Percentiles rank a stretch among this genome's conserved stretches.
phyloP scores from a whole-genome alignment of 2,113 vertebrate genomes.

The Uria lomvia region DNA sequence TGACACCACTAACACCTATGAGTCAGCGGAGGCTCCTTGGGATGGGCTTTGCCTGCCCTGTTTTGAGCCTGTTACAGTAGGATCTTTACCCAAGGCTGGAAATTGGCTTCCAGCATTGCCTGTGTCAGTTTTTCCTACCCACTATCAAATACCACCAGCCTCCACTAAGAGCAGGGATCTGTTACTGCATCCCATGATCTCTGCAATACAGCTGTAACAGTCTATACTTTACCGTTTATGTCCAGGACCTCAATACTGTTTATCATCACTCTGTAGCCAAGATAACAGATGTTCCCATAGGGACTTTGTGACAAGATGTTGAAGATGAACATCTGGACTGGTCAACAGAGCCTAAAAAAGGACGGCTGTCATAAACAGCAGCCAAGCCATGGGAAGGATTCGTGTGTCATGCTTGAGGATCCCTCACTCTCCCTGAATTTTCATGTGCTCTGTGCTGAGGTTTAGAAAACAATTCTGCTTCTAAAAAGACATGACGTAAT shows the following conservation, averaged over 20 bases:
- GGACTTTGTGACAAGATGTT: background rate
- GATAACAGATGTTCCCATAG: background rate
- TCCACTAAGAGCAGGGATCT: background rate
- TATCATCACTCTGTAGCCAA: background rate
- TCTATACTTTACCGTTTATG: background rate
- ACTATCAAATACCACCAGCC: constrained; percentile 27
- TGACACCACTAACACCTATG: constrained; percentile 61
- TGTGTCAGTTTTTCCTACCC: constrained; percentile 61
- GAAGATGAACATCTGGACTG: background rate
- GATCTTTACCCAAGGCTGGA: constrained; percentile 36
- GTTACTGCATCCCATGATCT: background rate
- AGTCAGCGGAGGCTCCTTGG: constrained; percentile 44
- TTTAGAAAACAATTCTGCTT: background rate
- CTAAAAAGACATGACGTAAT: background rate
- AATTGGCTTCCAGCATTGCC: background rate
- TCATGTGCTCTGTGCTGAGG: background rate
- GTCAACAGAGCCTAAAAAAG: background rate
- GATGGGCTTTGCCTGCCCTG: constrained; percentile 27
- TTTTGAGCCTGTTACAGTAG: constrained; percentile 46
- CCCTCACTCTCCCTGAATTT: background rate
- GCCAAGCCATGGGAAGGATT: background rate
- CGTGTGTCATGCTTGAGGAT: background rate
- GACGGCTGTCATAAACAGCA: background rate
- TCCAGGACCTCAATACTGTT: background rate
- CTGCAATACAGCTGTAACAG: background rate